phyloP scores from a whole-genome alignment of 2,113 vertebrate species.

The Platysteira castanea region DNA sequence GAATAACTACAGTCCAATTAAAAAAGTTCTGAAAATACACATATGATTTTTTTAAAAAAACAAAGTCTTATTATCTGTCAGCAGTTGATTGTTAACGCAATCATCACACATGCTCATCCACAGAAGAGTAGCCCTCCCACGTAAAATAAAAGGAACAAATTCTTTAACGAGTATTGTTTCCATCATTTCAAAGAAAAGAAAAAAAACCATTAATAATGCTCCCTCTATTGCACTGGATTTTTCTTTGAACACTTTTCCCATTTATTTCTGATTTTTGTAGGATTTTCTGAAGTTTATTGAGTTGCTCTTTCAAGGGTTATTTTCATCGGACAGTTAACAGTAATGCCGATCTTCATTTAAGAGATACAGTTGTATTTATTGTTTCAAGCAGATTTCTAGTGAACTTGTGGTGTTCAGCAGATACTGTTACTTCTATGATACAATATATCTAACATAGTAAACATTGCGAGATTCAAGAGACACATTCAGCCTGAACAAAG shows the following conservation, averaged over 20 bases:
- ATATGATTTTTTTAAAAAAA: background rate
- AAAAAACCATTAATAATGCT: background rate
- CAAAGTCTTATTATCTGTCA: background rate
- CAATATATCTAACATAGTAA: background rate
- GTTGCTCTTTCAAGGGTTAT: background rate
- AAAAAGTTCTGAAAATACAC: background rate
- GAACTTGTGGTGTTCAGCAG: background rate
- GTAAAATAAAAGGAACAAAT: background rate
- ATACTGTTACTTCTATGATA: background rate
- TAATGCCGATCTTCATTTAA: background rate
- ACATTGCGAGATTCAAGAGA: background rate
- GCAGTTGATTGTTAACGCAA: background rate
- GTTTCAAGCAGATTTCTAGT: background rate
- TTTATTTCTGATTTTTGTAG: background rate
- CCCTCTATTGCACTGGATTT: background rate
- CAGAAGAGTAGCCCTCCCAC: background rate
- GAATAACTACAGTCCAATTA: background rate
- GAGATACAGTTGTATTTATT: background rate
- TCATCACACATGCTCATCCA: fast-evolving
- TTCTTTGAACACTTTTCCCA: background rate
- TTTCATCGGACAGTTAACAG: background rate
- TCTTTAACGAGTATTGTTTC: background rate
- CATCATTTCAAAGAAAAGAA: background rate
- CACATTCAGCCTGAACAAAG: background rate
- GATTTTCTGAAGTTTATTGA: background rate